Percentiles rank a stretch among this genome's conserved stretches.
Evolutionary conservation across 2,888 invertebrate genomes (phyloP).

Genomic region (Eilema sororculum): DNA sequence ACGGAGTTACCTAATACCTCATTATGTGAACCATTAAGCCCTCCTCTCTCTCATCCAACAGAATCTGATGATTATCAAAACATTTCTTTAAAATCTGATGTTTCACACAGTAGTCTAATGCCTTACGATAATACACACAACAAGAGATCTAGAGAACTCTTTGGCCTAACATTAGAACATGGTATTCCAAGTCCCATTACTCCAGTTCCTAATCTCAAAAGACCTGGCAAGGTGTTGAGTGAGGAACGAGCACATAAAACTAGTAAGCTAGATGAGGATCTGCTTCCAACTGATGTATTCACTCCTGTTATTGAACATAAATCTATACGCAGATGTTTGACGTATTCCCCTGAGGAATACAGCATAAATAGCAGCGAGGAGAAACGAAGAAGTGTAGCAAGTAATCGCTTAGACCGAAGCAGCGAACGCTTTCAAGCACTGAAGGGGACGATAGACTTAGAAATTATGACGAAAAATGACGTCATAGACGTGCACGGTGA

Average conservation of each 20-base stretch:
- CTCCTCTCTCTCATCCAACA: constrained; percentile 61
- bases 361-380: constrained; percentile 85
- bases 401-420: constrained; percentile 76
- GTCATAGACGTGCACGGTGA: constrained; percentile 91
- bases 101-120: constrained; percentile 80
- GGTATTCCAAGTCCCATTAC: constrained; percentile 86
- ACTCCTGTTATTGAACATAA: constrained; percentile 83
- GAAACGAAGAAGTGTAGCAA: constrained; percentile 84
- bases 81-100: constrained; percentile 69
- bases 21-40: constrained; percentile 68
- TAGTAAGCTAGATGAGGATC: constrained; percentile 84
- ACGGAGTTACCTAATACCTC: constrained; percentile 73
- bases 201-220: constrained; percentile 75
- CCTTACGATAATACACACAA: constrained; percentile 67
- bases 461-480: constrained; percentile 86
- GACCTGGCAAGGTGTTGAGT: constrained; percentile 77
- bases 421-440: constrained; percentile 72
- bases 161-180: constrained; percentile 80
- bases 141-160: constrained; percentile 72
- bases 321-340: constrained; percentile 86
- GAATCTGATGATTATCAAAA: constrained; percentile 55
- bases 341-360: constrained; percentile 86
- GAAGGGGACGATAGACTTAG: constrained; percentile 89
- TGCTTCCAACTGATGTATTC: constrained; percentile 68
- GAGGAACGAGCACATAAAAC: constrained; percentile 82